Evolutionary conservation across 2,113 vertebrate genomes (phyloP).

Genomic region (Osmerus eperlanus): DNA sequence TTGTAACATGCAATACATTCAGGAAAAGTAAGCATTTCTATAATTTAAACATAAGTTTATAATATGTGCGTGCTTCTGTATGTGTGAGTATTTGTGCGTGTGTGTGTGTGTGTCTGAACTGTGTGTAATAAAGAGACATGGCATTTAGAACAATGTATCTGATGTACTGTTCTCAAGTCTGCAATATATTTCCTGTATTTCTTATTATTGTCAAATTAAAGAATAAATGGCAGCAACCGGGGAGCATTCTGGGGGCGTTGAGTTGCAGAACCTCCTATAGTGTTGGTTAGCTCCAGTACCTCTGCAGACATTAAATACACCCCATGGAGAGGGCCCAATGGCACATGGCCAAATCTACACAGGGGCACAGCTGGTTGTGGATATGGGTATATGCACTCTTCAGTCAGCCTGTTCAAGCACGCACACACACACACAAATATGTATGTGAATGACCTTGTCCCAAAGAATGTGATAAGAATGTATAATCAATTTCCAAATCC

Average conservation of each 20-base stretch:
- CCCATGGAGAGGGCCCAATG: constrained; percentile 64
- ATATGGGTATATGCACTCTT: constrained; percentile 70
- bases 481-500: constrained; percentile 62
- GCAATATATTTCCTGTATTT: too few species aligned
- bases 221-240: too few species aligned
- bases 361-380: constrained; percentile 71
- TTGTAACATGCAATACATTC: constrained; percentile 48
- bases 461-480: constrained; percentile 67
- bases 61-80: not conserved
- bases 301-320: constrained; percentile 65
- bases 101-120: not conserved
- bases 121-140: too few species aligned
- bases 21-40: too few species aligned
- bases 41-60: too few species aligned
- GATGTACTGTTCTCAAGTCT: too few species aligned
- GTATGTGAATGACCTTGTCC: constrained; percentile 68
- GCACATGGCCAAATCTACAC: constrained; percentile 64
- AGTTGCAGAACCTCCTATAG: constrained; percentile 20
- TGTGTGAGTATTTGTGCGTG: not conserved
- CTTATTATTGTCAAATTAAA: too few species aligned
- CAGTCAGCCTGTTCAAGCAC: constrained; percentile 51
- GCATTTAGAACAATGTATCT: too few species aligned
- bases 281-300: constrained; percentile 39
- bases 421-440: constrained; percentile 1
- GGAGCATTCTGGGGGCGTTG: too few species aligned